Evolutionary conservation across 2,797 vertebrate species (phyloP), one percentile per base, ranked within the genome.

Genomic region (Pogonophryne albipinna): DNA sequence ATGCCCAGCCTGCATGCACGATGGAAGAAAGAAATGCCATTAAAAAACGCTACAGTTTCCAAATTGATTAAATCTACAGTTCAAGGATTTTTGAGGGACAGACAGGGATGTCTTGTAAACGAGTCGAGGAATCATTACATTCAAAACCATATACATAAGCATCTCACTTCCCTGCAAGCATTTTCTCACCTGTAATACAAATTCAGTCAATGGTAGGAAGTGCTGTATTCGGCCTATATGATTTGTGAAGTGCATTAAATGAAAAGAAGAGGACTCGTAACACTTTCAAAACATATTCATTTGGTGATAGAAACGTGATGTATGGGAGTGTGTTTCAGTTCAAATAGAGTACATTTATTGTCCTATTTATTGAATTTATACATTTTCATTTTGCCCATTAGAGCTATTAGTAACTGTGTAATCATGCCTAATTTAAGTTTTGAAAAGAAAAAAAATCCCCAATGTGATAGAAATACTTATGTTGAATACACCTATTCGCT

Each of bases 131-230:
- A 27, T 79, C 79, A 85, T 80, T 55, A 56, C 75, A 84, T 85
- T 71, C n/a, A 87, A 63, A 83, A 49, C 61, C 79, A 87, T 23
- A 23, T 23, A 82, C 82, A 83, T 76, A 10, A 83, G 62, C 81
- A 83, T 88, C 45, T 81, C 78, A 84, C 86, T 76, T 63, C 70
- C 66, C 64, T 66, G 12, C 27, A 27, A 71, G n/a, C 58, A 65
- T 74, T 82, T 76, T 53, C 50, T 14, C 66, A 73, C 70, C 63
- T 38, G 20, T 20, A 34, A 60, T 27, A 68, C 27, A 63, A 42
- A 27, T 58, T 38, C 47, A 55, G 15, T 20, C 74, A 14, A 6
- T 49, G 23, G 23, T 66, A 27, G 47, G 3, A 16, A 13, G 38
- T 71, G 10, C 45, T 41, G 38, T n/a, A 45, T 61, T 49, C 8